Percentiles rank a stretch among this genome's conserved stretches.
phyloP scores from a whole-genome alignment of 2,888 invertebrate species.

The Gerris lacustris region DNA sequence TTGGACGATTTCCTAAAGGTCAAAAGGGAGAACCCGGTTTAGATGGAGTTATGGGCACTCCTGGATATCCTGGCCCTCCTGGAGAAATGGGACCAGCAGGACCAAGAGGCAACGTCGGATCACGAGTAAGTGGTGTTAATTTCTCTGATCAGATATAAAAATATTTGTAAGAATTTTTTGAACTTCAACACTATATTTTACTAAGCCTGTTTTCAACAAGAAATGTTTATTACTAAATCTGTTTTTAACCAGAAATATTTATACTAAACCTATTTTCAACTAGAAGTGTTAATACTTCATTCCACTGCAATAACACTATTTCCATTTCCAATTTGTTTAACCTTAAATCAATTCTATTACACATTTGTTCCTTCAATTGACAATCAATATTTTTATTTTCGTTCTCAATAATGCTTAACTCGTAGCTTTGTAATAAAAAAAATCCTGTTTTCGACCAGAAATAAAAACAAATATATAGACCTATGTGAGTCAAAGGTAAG shows the following conservation, averaged over 20 bases:
- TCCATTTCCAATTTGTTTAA: no score
- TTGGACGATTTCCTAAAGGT: conserved; percentile 58
- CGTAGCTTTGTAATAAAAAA: no score
- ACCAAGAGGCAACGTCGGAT: conserved; percentile 49
- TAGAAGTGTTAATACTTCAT: no score
- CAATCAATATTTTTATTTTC: no score
- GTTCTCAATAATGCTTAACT: no score
- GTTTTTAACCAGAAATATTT: not conserved
- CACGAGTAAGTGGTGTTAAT: conserved; percentile 39
- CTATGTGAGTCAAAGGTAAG: no score
- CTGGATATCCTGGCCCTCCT: conserved; percentile 50
- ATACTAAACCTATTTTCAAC: not conserved
- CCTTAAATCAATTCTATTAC: no score
- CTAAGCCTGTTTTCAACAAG: conserved; percentile 10
- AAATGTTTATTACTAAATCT: not conserved
- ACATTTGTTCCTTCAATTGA: no score
- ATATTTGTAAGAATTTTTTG: not conserved
- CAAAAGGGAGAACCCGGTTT: conserved; percentile 75
- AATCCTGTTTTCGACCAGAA: no score
- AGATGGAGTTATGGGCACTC: conserved; percentile 57
- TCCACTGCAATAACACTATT: no score
- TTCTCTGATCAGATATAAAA: conserved; percentile 7
- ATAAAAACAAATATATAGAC: no score
- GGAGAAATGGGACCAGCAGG: conserved; percentile 51
- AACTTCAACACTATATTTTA: conserved; percentile 6